Evolutionary conservation across 1,140 invertebrate genomes (phyloP), one percentile per base, ranked within the genome.

Genomic region (Yoshiicerus persimilis): DNA sequence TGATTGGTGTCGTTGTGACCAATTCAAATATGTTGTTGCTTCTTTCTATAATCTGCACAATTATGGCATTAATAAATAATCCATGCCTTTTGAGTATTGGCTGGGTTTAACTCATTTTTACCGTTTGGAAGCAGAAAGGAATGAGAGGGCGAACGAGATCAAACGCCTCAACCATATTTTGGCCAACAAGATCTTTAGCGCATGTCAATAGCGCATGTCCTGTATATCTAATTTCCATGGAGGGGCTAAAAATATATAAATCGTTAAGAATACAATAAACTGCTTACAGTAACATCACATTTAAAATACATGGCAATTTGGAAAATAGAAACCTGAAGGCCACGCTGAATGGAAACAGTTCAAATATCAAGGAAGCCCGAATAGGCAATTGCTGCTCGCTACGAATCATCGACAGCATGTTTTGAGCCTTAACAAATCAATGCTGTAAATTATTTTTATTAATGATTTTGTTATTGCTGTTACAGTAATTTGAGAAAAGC

Each of bases 331-430:
- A 97, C 95, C 97, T 96, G 93, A 99, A 99, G 30, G 98, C 97
- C 90, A 99, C 96, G 93, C 97, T 98, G 93, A 99, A 99, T 6
- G 98, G 98, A 93, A 99, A 99, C 91, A 99, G 97, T 92, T 99
- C 97, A 91, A 99, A 99, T 11, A 99, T 94, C 6, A 98, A 96
- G 0, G 96, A 96, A 0, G 97, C 96, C 91, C 95, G 96, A 56
- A 98, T 96, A 4, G 97, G 95, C 90, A 98, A 92, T 92, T 97
- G 96, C 92, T 96, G 96, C 91, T 97, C 96, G 91, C 97, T 96
- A 13, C 96, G 94, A 2, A 96, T 96, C 95, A 97, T 96, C 0
- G 95, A 95, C 41, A 85, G 34, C 87, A 97, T 92, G 47, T 62
- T 86, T 0, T 96, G 96, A 4, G 96, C 95, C 47, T 96, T 92